Base-by-base conservation (phyloP, 1,140 invertebrate genomes). In the Pseudobourletiella spinata region DNA sequence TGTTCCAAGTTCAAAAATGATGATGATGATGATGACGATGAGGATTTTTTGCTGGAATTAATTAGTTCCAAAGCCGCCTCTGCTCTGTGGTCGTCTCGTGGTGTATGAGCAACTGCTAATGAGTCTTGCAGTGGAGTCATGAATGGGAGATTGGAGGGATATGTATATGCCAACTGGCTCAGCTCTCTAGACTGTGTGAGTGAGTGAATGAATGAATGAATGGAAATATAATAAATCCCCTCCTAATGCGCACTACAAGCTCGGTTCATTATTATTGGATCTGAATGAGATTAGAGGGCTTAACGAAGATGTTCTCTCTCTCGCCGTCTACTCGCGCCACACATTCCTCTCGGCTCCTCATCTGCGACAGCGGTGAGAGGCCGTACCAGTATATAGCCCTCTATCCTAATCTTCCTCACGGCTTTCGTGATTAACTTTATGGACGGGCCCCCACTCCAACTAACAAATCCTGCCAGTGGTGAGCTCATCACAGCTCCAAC, bases 251-350 rank as follows among this genome's bases (percentile, higher is more conserved):
- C 22, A 20, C 8, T 18, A 51, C 48, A 51, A 51, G 22, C 48
- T 51, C 22, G 24, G 48, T 51, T 51, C 48, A 51, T 51, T 51
- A 51, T 51, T 51, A 51, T 51, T 51, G 48, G 48, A 26, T 51
- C 48, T 51, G 48, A 51, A 51, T 51, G 48, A 51, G 48, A 51
- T 51, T 51, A 51, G n/a, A 51, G 48, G 24, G 48, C 14, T 51
- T 51, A 15, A 48, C 44, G 8, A 22, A 26, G 48, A 39, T 39
- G 32, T 39, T 39, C 32, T 11, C 32, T 39, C 32, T 11, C 8
- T n/a, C n/a, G n/a, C n/a, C n/a, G n/a, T n/a, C n/a, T n/a, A n/a
- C n/a, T n/a, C n/a, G n/a, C n/a, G n/a, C n/a, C n/a, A n/a, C n/a
- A n/a, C n/a, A n/a, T n/a, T n/a, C n/a, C n/a, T n/a, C n/a, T n/a